Evolutionary conservation across 2,797 vertebrate genomes (phyloP), one percentile per base, ranked within the genome.

Genomic region (Moxostoma hubbsi): DNA sequence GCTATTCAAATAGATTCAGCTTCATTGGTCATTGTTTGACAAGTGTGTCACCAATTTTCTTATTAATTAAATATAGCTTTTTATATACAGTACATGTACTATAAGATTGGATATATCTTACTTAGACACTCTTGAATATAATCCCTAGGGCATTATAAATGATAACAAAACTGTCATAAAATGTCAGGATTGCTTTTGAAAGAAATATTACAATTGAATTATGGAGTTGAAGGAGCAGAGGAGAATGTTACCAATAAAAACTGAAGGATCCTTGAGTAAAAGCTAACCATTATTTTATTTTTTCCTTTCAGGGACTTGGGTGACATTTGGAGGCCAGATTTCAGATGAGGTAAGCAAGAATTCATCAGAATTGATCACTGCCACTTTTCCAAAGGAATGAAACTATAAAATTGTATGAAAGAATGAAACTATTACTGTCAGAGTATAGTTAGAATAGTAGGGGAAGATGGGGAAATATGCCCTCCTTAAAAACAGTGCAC

Each of bases 251-350:
- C 46, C 7, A 3, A 12, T 36, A 43, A 12, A 6, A 63, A 13
- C 36, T 4, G 8, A 7, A n/a, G n/a, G 36, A 3, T 49, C 0
- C 16, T 36, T 12, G 11, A 15, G 8, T 11, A 3, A 9, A 54
- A 55, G 3, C 36, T 16, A 45, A 10, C 50, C 2, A 15, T 16
- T 18, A 0, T 51, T 57, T 46, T 63, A 45, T 15, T 49, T 50
- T 50, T 71, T 73, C 24, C 86, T 85, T 86, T 57, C 79, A 98
- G 97, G 97, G 77, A 99, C 97, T 0, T 99, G 97, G 97, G 97
- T 99, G 83, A 99, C 97, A 70, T 99, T 99, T 81, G 97, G 97
- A 89, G 96, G 97, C 83, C 97, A 99, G 83, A 95, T 99, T 90
- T 96, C 97, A 86, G 97, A 99, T 0, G 97, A 99, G 94, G 97